A percentile compares a stretch with the other conserved stretches of the same genome.
Evolutionary conservation across 2,113 vertebrate genomes (phyloP).

Genomic region (Cyrtonyx montezumae): DNA sequence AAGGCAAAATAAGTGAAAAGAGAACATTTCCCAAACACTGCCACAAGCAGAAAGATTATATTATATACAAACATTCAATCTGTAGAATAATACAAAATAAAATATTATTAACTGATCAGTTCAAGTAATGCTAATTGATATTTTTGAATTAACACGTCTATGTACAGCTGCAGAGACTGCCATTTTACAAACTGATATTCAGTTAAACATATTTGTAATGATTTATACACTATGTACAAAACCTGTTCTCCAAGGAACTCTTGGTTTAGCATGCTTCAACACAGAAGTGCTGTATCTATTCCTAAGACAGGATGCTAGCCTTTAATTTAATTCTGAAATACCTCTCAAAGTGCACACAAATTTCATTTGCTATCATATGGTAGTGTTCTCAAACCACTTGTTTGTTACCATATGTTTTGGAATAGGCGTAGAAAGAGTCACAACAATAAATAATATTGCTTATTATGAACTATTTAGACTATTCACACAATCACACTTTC

Average conservation of each 20-base stretch:
- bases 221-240: conserved; percentile 66
- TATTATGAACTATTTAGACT: not conserved
- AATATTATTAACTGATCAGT: not conserved
- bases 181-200: conserved; percentile 24
- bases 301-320: not conserved
- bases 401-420: not conserved
- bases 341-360: not conserved
- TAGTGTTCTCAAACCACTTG: not conserved
- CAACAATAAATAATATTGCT: conserved; percentile 44
- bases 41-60: conserved; percentile 22
- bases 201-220: conserved; percentile 48
- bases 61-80: conserved; percentile 2
- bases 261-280: not conserved
- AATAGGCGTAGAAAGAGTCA: not conserved
- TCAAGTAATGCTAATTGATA: not conserved
- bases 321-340: conserved; percentile 11
- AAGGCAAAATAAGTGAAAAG: not conserved
- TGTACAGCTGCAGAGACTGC: not conserved
- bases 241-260: not conserved
- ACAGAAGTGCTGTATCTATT: not conserved
- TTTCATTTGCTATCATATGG: not conserved
- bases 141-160: not conserved
- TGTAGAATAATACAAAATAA: conserved; percentile 17
- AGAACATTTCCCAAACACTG: conserved; percentile 25
- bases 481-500: conserved; percentile 64